These are phyloP conservation scores for Drosophila kanapiae DNA, from an alignment of 1,140 invertebrate genomes.

Conservation along the genomic window DNA sequence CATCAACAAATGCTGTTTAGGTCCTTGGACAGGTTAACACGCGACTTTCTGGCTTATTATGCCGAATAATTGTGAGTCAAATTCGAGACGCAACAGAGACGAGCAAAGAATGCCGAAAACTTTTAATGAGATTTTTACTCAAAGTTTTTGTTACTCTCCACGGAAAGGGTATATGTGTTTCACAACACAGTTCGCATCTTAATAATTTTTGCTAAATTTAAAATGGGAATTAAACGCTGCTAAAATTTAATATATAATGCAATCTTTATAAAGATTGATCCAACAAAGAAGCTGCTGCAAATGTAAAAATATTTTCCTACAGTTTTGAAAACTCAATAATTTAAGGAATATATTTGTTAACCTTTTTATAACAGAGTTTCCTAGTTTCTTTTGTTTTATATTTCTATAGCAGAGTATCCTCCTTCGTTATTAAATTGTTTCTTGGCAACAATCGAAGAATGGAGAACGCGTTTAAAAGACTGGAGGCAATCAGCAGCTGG, in stretches of 20 bases:
- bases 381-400: neutral
- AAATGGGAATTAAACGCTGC: neutral
- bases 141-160: slow-evolving; percentile 41
- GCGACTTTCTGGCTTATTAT: slow-evolving; percentile 57
- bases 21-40: slow-evolving; percentile 57
- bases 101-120: slow-evolving; percentile 64
- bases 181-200: neutral
- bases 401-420: neutral
- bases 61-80: slow-evolving; percentile 65
- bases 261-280: neutral
- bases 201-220: neutral
- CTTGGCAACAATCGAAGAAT: slow-evolving; percentile 56
- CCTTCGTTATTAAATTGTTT: slow-evolving; percentile 1
- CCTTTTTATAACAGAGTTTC: neutral
- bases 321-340: too few species aligned
- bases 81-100: slow-evolving; percentile 58
- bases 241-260: neutral
- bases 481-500: slow-evolving; percentile 66
- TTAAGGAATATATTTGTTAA: too few species aligned
- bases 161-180: slow-evolving; percentile 4
- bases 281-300: too few species aligned
- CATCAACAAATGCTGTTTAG: slow-evolving; percentile 32
- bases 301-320: too few species aligned
- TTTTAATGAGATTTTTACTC: slow-evolving; percentile 77
- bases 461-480: slow-evolving; percentile 42